phyloP scores from a whole-genome alignment of 1,140 invertebrate genomes.

The Tetramorium simillimum region DNA sequence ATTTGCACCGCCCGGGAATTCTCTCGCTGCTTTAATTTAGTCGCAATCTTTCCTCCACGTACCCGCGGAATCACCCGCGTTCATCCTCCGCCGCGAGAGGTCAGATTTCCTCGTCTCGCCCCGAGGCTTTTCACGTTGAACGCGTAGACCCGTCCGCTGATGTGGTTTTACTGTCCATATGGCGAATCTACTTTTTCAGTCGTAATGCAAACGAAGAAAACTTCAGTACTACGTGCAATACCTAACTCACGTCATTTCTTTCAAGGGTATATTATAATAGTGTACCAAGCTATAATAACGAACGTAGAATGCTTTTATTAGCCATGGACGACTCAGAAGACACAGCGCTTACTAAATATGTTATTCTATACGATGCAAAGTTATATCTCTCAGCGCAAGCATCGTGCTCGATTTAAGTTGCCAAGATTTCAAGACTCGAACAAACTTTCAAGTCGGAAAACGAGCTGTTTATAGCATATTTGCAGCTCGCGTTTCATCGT shows the following conservation, averaged over 20 bases:
- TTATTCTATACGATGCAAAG: neutral
- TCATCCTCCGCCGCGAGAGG: neutral
- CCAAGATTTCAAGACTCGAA: neutral
- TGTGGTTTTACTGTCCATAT: neutral
- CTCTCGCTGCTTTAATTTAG: conserved; percentile 45
- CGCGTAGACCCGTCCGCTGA: conserved; percentile 18
- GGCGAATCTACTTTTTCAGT: conserved; percentile 13
- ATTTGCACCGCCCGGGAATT: conserved; percentile 49
- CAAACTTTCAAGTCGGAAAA: neutral
- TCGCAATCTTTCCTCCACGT: conserved; percentile 33
- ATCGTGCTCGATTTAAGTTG: neutral
- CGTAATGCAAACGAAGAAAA: conserved; percentile 22
- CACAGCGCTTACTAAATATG: neutral
- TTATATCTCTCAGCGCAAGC: neutral
- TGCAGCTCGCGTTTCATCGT: neutral
- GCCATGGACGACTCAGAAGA: neutral
- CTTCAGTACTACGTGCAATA: conserved; percentile 7
- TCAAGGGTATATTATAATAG: neutral
- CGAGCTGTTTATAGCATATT: neutral
- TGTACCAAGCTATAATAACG: neutral
- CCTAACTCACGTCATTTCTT: neutral
- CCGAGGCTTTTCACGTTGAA: conserved; percentile 13
- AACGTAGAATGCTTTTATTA: neutral
- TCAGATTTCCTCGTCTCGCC: conserved; percentile 9
- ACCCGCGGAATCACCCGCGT: conserved; percentile 23